A percentile compares a stretch with the other conserved stretches of the same genome.
These are phyloP conservation scores for Eospalax fontanierii DNA, from an alignment of 2,797 vertebrate genomes.

Conservation along the genomic window DNA sequence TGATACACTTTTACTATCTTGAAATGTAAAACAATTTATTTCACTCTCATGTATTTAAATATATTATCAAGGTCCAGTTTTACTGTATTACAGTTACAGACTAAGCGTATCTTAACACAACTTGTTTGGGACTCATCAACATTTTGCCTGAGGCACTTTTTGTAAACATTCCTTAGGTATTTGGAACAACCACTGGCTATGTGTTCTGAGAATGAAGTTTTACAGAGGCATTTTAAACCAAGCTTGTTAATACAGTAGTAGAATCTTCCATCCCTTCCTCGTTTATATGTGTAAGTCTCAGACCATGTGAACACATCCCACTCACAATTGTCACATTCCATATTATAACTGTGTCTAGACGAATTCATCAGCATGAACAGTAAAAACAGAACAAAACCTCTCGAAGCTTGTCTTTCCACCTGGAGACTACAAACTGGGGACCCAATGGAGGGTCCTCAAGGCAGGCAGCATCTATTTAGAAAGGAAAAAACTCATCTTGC, in stretches of 20 bases:
- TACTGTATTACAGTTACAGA: constrained; percentile 14
- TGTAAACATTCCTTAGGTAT: background rate
- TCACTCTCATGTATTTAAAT: constrained; percentile 11
- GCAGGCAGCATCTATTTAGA: constrained; percentile 29
- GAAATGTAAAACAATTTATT: background rate
- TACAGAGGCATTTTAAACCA: constrained; percentile 52
- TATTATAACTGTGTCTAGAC: background rate
- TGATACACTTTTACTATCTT: background rate
- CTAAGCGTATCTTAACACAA: constrained; percentile 18
- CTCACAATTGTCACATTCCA: background rate
- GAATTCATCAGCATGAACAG: constrained; percentile 14
- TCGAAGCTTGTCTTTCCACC: constrained; percentile 2
- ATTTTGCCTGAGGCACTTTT: constrained; percentile 46
- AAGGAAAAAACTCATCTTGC: background rate
- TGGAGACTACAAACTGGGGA: background rate
- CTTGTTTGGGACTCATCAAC: background rate
- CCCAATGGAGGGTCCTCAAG: constrained; percentile 4
- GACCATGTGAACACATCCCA: constrained; percentile 1
- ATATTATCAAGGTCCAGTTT: constrained; percentile 25
- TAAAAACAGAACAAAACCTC: constrained; percentile 25
- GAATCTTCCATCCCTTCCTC: constrained; percentile 33
- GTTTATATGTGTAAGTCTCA: constrained; percentile 7
- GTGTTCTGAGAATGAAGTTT: constrained; percentile 46
- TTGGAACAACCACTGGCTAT: constrained; percentile 27
- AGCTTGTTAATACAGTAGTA: constrained; percentile 16